phyloP scores from a whole-genome alignment of 2,797 vertebrate genomes.

The Zonotrichia albicollis region DNA sequence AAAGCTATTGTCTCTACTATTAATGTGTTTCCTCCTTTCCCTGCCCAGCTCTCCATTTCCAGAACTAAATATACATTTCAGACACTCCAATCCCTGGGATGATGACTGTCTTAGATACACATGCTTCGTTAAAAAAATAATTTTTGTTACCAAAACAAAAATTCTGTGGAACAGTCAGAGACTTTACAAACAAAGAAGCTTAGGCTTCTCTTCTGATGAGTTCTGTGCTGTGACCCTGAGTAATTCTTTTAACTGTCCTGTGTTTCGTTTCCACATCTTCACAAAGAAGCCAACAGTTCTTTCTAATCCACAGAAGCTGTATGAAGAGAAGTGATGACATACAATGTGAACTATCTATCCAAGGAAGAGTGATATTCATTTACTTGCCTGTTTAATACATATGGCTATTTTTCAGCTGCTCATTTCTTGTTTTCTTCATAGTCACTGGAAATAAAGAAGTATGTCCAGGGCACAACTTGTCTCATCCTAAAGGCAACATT shows the following conservation, averaged over 20 bases:
- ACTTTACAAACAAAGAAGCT: not conserved
- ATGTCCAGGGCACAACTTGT: not conserved
- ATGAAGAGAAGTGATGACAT: not conserved
- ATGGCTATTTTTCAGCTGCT: not conserved
- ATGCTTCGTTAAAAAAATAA: not conserved
- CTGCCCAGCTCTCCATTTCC: not conserved
- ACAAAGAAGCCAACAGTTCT: not conserved
- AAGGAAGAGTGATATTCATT: not conserved
- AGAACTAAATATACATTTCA: not conserved
- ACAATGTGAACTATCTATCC: not conserved
- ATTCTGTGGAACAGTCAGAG: not conserved
- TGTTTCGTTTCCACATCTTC: not conserved
- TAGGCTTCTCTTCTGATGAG: not conserved
- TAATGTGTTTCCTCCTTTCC: not conserved
- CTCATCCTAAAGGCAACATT: not conserved
- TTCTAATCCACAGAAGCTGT: not conserved
- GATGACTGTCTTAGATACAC: not conserved
- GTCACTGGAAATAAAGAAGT: not conserved
- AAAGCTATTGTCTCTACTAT: not conserved
- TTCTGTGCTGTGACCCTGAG: not conserved
- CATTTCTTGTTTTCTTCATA: not conserved
- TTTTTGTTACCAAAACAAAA: not conserved
- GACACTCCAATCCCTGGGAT: not conserved
- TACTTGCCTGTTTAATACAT: not conserved
- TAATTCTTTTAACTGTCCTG: not conserved